Evolutionary conservation across 2,797 vertebrate genomes (phyloP).

Genomic region (Myotis vivesi): DNA sequence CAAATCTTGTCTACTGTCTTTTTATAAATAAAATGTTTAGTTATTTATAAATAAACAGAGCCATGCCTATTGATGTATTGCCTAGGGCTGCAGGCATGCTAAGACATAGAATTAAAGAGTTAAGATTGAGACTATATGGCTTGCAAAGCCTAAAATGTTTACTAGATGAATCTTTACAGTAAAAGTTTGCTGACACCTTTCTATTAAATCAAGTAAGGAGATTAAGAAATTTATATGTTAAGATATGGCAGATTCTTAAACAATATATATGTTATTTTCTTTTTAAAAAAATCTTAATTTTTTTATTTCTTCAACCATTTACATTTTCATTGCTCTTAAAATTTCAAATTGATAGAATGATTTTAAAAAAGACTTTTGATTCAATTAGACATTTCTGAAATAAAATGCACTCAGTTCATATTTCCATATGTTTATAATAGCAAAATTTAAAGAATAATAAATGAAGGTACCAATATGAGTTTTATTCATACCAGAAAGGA

Average conservation of each 20-base stretch:
- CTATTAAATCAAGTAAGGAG: not conserved
- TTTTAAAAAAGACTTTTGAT: not conserved
- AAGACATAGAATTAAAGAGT: not conserved
- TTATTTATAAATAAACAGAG: not conserved
- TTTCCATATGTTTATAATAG: not conserved
- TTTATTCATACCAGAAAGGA: conserved; percentile 8
- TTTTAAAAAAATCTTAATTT: not conserved
- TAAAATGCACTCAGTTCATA: not conserved
- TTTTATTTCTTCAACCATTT: not conserved
- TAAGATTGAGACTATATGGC: not conserved
- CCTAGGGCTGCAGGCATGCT: too few species aligned
- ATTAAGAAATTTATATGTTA: not conserved
- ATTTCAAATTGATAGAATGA: conserved; percentile 9
- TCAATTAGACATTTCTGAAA: not conserved
- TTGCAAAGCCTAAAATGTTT: not conserved
- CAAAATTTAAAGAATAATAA: conserved; percentile 1
- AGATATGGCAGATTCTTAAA: not conserved
- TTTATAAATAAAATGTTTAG: not conserved
- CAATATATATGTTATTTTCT: not conserved
- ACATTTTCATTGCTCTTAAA: not conserved
- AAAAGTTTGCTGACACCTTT: not conserved
- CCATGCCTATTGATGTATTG: not conserved
- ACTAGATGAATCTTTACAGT: not conserved
- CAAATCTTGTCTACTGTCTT: not conserved
- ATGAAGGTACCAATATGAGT: not conserved